Evolutionary conservation across 1,140 invertebrate genomes (phyloP), one percentile per base, ranked within the genome.

Genomic region (Drosophila cardini): DNA sequence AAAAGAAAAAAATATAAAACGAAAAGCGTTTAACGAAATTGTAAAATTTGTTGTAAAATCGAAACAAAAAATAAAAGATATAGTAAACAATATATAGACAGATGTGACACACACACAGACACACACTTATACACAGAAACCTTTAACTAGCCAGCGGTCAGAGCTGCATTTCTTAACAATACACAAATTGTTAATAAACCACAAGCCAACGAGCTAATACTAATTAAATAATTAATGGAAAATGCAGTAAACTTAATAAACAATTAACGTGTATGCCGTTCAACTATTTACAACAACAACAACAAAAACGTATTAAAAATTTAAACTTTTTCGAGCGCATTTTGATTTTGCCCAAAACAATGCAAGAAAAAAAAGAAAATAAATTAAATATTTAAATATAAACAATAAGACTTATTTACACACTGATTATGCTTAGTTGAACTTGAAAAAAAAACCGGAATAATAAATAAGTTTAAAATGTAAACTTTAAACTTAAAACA

Each of bases 351-450:
- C 83, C 68, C 62, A 79, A 81, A 43, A 42, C 6, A 43, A 36
- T 60, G 61, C 53, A 69, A 62, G 60, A 63, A 61, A 76, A 16
- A 65, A 65, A 34, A 57, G 61, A 69, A 13, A 72, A 74, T 21
- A 69, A 43, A 53, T 43, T 36, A 71, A 50, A 61, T 68, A 43
- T 53, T 67, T 55, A 74, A 48, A 72, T 65, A 79, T 83, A 81
- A 84, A 68, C 81, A 53, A 87, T 80, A 89, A 89, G 84, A 89
- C 84, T 89, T 89, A 89, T 89, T 89, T 89, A 89, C 77, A 89
- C 77, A 89, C 84, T 80, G 74, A 89, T 89, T 89, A 89, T 89
- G 85, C 80, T 89, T 89, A 89, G 80, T 89, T 90, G 38, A 61
- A 87, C 84, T 83, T 87, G 68, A 72, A 81, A 77, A 26, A 26